Evolutionary conservation across 2,888 invertebrate genomes (phyloP).

Genomic region (Thysanoteuthis rhombus): DNA sequence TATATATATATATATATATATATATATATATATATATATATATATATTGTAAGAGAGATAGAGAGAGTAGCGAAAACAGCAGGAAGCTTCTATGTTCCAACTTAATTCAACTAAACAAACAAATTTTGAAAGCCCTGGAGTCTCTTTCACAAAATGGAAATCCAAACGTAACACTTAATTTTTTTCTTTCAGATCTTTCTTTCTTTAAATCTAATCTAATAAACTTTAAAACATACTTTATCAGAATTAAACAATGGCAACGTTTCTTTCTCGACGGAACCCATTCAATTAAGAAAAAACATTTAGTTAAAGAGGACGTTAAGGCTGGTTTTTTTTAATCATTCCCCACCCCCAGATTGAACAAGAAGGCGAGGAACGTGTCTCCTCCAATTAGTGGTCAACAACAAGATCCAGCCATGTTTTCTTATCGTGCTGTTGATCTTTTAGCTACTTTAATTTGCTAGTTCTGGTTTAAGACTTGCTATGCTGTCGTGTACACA

Average conservation of each 20-base stretch:
- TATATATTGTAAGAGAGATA: too few relatives aligned
- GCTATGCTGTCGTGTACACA: too few relatives aligned
- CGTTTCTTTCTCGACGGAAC: not conserved
- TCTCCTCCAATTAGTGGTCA: not conserved
- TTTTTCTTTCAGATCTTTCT: not conserved
- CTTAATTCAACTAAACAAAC: too few relatives aligned
- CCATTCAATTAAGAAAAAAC: not conserved
- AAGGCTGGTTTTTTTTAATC: not conserved
- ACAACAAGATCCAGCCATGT: not conserved
- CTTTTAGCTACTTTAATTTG: not conserved
- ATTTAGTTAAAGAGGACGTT: not conserved
- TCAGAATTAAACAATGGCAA: not conserved
- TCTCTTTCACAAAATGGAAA: not conserved
- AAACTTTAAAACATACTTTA: not conserved
- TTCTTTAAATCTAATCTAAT: not conserved
- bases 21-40: too few relatives aligned
- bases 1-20: too few relatives aligned
- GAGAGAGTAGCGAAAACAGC: fast-evolving
- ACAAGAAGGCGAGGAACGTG: not conserved
- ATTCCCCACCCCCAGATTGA: not conserved
- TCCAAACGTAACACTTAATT: not conserved
- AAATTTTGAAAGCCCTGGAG: too few relatives aligned
- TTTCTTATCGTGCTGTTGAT: not conserved
- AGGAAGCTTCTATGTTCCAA: too few relatives aligned
- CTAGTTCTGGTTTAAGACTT: not conserved